phyloP scores from a whole-genome alignment of 2,888 invertebrate species.

The Thereva nobilitata region DNA sequence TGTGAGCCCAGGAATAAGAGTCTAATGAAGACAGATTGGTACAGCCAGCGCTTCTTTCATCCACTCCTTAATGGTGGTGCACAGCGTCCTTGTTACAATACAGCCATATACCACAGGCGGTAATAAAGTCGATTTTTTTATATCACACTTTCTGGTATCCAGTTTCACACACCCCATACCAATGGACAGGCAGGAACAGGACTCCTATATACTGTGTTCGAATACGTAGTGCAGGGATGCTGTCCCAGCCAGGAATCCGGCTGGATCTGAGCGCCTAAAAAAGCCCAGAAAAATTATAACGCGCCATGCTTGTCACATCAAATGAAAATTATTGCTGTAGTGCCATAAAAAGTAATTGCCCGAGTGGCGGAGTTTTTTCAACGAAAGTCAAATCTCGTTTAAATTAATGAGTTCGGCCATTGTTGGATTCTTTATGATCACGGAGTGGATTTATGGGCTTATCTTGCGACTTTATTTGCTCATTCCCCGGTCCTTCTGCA shows the following conservation, averaged over 20 bases:
- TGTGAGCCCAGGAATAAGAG: neutral
- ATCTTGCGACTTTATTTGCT: conserved; percentile 30
- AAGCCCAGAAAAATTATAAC: conserved; percentile 37
- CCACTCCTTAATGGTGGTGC: neutral
- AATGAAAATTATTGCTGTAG: conserved; percentile 42
- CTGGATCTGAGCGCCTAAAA: neutral
- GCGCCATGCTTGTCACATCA: conserved; percentile 42
- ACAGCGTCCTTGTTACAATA: neutral
- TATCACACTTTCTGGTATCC: conserved; percentile 3
- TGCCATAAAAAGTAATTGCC: conserved; percentile 43
- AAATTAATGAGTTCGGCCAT: conserved; percentile 43
- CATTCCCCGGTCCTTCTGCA: conserved; percentile 27
- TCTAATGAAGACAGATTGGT: conserved; percentile 21
- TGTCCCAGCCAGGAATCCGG: neutral
- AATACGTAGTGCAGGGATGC: neutral
- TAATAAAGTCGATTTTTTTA: conserved; percentile 19
- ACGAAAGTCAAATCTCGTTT: conserved; percentile 42
- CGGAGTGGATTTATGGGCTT: conserved; percentile 38
- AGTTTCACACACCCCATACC: conserved; percentile 10
- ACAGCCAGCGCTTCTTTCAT: neutral
- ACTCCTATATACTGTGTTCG: neutral
- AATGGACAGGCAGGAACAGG: neutral
- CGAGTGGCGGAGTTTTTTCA: conserved; percentile 37
- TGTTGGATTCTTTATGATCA: conserved; percentile 43
- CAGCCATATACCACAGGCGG: neutral